These are phyloP conservation scores for Pogonognathellus flavescens DNA, from an alignment of 1,140 invertebrate species.

Conservation along the genomic window DNA sequence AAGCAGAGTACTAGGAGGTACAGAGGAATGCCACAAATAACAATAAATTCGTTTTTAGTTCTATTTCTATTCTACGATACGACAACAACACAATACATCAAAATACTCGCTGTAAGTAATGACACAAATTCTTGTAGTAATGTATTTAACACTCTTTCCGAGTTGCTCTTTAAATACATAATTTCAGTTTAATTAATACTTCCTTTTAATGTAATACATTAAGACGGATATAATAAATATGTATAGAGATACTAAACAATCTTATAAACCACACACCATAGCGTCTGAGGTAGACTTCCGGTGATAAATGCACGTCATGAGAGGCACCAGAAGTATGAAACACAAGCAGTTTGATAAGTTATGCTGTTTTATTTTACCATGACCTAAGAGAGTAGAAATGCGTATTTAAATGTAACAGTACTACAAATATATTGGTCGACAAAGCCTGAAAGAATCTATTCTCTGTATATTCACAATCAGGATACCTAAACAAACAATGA, in stretches of 20 bases:
- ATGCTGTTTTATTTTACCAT: not conserved
- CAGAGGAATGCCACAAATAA: slow-evolving; percentile 46
- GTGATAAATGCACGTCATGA: slow-evolving; percentile 27
- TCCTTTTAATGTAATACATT: not conserved
- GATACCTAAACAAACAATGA: not conserved
- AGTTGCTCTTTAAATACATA: not conserved
- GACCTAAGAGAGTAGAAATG: slow-evolving; percentile 8
- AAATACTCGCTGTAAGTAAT: not conserved
- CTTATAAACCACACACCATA: slow-evolving; percentile 30
- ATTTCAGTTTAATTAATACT: slow-evolving; percentile 17
- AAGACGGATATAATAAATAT: not conserved
- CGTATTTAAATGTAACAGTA: not conserved
- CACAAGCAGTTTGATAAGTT: slow-evolving; percentile 15
- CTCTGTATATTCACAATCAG: not conserved
- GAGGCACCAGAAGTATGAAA: slow-evolving; percentile 35
- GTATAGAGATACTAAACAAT: not conserved
- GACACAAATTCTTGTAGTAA: too few species aligned
- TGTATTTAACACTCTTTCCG: too few species aligned
- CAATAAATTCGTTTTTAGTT: not conserved
- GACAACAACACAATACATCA: slow-evolving; percentile 2
- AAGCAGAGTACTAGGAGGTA: slow-evolving; percentile 7
- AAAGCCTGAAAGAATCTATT: slow-evolving; percentile 15
- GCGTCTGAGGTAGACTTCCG: not conserved
- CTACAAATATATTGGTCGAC: slow-evolving; percentile 25
- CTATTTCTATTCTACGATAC: not conserved